Conservation (phyloP, 2,113 vertebrate species). For the Vombatus ursinus region DNA sequence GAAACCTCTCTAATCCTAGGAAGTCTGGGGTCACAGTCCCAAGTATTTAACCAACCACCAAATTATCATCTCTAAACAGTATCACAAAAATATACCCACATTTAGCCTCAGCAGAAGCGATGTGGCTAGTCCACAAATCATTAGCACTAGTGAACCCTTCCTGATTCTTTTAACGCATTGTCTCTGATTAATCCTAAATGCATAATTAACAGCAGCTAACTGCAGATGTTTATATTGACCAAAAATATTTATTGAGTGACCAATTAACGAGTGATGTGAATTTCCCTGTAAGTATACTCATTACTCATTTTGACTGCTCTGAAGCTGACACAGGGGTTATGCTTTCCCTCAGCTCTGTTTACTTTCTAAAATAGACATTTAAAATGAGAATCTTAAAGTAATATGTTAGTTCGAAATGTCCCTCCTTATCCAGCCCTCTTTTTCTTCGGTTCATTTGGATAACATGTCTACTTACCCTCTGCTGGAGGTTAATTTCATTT, state of each 20-base stretch:
- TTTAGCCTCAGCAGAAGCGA: neutral
- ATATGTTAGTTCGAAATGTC: neutral
- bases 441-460: neutral
- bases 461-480: neutral
- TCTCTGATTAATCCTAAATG: neutral
- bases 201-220: neutral
- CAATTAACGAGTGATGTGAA: neutral
- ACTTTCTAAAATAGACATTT: neutral
- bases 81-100: neutral
- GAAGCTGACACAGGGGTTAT: neutral
- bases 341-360: neutral
- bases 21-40: neutral
- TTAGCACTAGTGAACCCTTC: neutral
- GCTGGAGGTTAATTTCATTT: neutral
- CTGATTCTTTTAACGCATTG: neutral
- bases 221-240: neutral
- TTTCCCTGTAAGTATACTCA: neutral
- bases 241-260: neutral
- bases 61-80: neutral
- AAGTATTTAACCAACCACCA: neutral
- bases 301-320: neutral
- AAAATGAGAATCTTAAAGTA: neutral
- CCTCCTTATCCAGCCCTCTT: neutral
- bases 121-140: neutral
- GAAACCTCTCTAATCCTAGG: neutral